These are phyloP conservation scores for Diuraphis noxia DNA, from an alignment of 1,140 invertebrate species.

Conservation along the genomic window DNA sequence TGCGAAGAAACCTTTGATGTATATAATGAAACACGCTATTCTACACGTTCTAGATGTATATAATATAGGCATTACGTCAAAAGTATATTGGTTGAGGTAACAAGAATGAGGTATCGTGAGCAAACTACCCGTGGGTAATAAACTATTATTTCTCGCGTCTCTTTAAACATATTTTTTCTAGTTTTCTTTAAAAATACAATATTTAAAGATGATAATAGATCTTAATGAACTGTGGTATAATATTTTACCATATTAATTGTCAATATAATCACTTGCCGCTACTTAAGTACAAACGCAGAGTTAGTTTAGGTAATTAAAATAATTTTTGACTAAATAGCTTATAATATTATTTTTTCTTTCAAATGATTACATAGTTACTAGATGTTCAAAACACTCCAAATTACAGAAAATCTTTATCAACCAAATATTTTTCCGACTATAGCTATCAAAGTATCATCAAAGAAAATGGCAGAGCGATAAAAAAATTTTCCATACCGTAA, in stretches of 20 bases:
- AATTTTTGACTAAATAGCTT: background rate
- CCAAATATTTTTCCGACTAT: too few relatives aligned
- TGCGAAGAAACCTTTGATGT: background rate
- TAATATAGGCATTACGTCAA: too few relatives aligned
- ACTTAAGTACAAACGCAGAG: background rate
- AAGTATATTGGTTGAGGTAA: background rate
- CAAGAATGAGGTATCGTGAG: background rate
- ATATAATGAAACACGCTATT: slow-evolving; percentile 7
- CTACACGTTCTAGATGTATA: background rate
- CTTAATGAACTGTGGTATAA: background rate
- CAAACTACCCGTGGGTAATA: background rate
- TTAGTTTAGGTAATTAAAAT: background rate
- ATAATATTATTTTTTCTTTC: too few relatives aligned
- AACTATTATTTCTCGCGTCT: background rate
- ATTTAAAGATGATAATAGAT: too few relatives aligned
- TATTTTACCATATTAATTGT: background rate
- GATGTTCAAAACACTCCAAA: too few relatives aligned
- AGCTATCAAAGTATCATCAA: too few relatives aligned
- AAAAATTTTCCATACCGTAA: too few relatives aligned
- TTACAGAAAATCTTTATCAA: too few relatives aligned
- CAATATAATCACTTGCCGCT: background rate
- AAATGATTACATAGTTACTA: too few relatives aligned
- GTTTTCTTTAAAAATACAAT: background rate
- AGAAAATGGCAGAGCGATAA: too few relatives aligned
- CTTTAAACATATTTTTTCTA: background rate